phyloP scores from a whole-genome alignment of 2,797 vertebrate species.

The Mionectes olivaceus region DNA sequence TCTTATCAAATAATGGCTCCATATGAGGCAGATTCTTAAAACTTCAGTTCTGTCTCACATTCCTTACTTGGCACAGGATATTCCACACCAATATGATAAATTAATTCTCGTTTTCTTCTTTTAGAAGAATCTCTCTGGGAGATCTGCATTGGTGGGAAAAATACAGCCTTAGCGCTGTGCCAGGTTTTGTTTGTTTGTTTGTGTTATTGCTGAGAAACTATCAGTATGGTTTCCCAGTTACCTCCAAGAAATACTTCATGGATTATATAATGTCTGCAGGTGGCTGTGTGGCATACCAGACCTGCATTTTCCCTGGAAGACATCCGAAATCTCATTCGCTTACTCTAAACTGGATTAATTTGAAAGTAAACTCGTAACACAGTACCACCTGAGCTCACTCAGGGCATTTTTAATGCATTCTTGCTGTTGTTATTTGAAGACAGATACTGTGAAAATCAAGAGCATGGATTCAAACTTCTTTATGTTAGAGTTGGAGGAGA shows the following conservation, averaged over 20 bases:
- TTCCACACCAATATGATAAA: neutral
- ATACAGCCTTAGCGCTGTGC: neutral
- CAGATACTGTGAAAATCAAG: neutral
- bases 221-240: slow-evolving; percentile 20
- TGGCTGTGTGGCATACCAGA: neutral
- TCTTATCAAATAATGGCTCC: neutral
- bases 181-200: neutral
- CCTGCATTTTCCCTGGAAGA: neutral
- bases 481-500: neutral
- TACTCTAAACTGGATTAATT: neutral
- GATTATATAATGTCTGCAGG: neutral
- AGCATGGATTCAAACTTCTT: neutral
- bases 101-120: neutral
- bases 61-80: neutral
- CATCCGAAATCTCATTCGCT: neutral
- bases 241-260: neutral
- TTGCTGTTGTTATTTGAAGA: neutral
- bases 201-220: slow-evolving; percentile 29
- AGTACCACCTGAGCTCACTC: neutral
- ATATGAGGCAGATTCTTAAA: neutral
- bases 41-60: neutral
- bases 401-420: neutral
- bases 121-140: neutral
- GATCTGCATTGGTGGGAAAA: neutral
- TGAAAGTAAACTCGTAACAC: neutral